Percentiles rank a stretch among this genome's conserved stretches.
Evolutionary conservation across 35 echinoderm and acorn worm genomes (phyloP).

Genomic region (Lytechinus variegatus): DNA sequence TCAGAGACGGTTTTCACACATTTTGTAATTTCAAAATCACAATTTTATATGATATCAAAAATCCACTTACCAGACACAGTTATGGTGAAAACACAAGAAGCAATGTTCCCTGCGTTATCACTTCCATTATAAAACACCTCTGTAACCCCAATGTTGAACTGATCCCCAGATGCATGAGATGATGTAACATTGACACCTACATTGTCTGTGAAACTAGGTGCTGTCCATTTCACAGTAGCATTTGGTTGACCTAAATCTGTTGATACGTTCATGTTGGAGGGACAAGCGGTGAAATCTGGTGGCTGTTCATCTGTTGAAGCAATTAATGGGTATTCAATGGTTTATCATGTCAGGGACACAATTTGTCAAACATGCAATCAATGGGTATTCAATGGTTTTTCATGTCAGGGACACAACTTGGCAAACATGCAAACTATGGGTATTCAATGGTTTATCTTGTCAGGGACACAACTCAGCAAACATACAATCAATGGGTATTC

Average conservation of each 20-base stretch:
- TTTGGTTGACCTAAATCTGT: not conserved
- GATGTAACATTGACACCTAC: constrained; percentile 30
- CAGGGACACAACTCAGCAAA: too few species aligned
- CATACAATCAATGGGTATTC: too few species aligned
- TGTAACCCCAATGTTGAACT: constrained; percentile 37
- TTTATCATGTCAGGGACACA: not conserved
- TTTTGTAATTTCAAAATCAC: not conserved
- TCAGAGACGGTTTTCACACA: not conserved
- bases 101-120: constrained; percentile 39
- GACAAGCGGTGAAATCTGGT: constrained; percentile 55
- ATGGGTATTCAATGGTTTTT: too few species aligned
- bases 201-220: constrained; percentile 50
- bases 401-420: too few species aligned
- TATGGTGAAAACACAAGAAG: constrained; percentile 28
- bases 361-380: too few species aligned
- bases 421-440: too few species aligned
- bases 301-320: not conserved
- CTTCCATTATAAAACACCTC: constrained; percentile 47
- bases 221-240: constrained; percentile 50
- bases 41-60: not conserved
- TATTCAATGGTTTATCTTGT: too few species aligned
- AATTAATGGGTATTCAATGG: not conserved
- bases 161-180: not conserved
- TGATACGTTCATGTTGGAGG: constrained; percentile 49
- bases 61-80: constrained; percentile 54